These are phyloP conservation scores for Cassiopea xamachana DNA, from an alignment of 30 jellyfish, hydroid and myxozoan genomes.

Conservation along the genomic window DNA sequence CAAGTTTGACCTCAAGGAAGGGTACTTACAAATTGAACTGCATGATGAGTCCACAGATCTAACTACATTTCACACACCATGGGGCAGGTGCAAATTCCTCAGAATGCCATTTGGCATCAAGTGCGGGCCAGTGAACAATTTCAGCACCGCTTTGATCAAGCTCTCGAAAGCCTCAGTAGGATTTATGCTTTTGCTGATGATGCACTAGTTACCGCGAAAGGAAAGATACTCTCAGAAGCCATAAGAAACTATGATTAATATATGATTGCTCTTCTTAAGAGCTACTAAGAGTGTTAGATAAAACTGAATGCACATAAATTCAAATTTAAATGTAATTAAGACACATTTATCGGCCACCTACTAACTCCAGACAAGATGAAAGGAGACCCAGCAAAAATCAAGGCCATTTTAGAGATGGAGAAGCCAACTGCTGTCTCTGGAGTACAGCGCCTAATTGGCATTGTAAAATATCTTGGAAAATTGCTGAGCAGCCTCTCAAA, in stretches of 20 bases:
- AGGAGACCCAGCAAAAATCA: constrained; percentile 11
- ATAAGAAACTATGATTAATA: constrained; percentile 25
- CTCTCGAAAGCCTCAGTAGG: constrained; percentile 18
- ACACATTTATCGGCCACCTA: constrained; percentile 27
- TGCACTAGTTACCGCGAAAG: constrained; percentile 1
- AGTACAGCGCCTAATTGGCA: constrained; percentile 37
- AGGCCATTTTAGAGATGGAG: constrained; percentile 15
- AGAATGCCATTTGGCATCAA: constrained; percentile 29
- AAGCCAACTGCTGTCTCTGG: background rate
- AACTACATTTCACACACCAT: constrained; percentile 13
- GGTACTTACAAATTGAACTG: constrained; percentile 17
- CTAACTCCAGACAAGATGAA: constrained; percentile 27
- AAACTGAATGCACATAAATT: constrained; percentile 37
- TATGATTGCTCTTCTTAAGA: constrained; percentile 25
- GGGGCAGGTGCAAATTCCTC: constrained; percentile 33
- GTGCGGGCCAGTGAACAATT: constrained; percentile 36
- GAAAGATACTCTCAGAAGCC: background rate
- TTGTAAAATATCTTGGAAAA: constrained; percentile 38
- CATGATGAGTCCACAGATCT: background rate
- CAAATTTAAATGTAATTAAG: constrained; percentile 1
- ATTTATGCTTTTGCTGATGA: constrained; percentile 41
- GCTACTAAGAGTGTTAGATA: constrained; percentile 8
- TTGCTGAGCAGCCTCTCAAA: constrained; percentile 29
- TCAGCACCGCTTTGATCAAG: constrained; percentile 40
- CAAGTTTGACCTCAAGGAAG: constrained; percentile 37